Base-by-base conservation (phyloP, 2,113 vertebrate genomes). In the Tiliqua scincoides region DNA sequence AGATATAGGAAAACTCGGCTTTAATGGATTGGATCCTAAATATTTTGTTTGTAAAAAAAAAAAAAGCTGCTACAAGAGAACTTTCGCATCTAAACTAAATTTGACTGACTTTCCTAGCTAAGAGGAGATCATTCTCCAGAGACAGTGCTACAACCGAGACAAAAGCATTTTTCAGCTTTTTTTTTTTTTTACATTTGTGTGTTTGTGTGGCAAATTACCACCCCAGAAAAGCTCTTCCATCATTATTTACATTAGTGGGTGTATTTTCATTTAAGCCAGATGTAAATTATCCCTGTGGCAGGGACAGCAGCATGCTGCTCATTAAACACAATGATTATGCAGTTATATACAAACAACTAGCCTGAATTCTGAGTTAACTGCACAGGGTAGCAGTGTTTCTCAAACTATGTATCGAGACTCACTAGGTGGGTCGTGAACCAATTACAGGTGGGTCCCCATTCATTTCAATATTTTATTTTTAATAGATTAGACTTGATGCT, bases 281-380 rank as follows among this genome's bases (percentile, higher is more conserved):
- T 80, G 20, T 80, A 87, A 90, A 84, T 93, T 79, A 89, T 62
- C 20, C 8, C 61, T 84, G 59, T 79, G 59, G 78, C 77, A 85
- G 74, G 43, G 93, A 90, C 71, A 57, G 81, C 85, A 85, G 83
- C 85, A 78, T 75, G 61, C 43, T 85, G 85, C 85, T 95, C 94
- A 86, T 94, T 91, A 93, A 91, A 92, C 91, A 92, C 91, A 95
- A 93, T 79, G 92, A 95, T 90, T 89, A 54, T 71, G 52, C 81
- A 84, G 80, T 62, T 70, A 84, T 9, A 87, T 84, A 89, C 73
- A 89, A 89, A 54, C 89, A 90, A 73, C 54, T 0, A 8, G 83
- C 83, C 82, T 81, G 85, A 76, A 70, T 85, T 48, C 43, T 48
- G 43, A 48, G 43, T 48, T 5, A 85, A 82, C 87, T 85, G 79